Base-by-base conservation (phyloP, 2,888 invertebrate genomes). In the Mesochorus sp. region DNA sequence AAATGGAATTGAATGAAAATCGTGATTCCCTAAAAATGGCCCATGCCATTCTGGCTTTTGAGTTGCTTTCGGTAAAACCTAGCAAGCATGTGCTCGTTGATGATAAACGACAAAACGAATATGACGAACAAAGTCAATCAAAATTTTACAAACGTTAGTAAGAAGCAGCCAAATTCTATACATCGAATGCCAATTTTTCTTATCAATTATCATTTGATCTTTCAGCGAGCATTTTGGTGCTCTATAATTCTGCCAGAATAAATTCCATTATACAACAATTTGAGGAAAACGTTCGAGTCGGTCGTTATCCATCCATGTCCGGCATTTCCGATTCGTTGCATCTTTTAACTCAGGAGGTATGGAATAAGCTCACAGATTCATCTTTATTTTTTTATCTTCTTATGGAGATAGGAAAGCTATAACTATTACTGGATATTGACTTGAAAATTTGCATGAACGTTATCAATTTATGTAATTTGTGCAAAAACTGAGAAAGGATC, bases 171-270 rank as follows among this genome's bases (percentile, higher is more conserved):
- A n/a, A n/a, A n/a, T n/a, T n/a, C n/a, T n/a, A n/a, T n/a, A n/a
- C n/a, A n/a, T n/a, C n/a, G n/a, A n/a, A n/a, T n/a, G n/a, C n/a
- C n/a, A 4, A 37, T 37, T n/a, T 37, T 3, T 12, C 12, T 8
- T n/a, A 3, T 37, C 12, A n/a, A n/a, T 37, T 10, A n/a, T 37
- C 12, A n/a, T 37, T 70, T 81, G 62, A 81, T 83, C 53, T 91
- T 91, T 34, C 89, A 95, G 95, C 94, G 95, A 34, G 92, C 95
- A 24, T 96, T 96, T 89, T n/a, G n/a, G 93, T 96, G 72, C 91
- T 96, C 26, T 96, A 97, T 89, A 97, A 97, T 87, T 94, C 94
- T 87, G 96, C 95, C 0, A 93, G 96, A 80, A 87, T 96, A 61
- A 93, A 94, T 83, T 93, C 94, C 0, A 92, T 96, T 62, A 91